Evolutionary conservation across 2,888 invertebrate species (phyloP).

Genomic region (Carpatolechia fugitivella): DNA sequence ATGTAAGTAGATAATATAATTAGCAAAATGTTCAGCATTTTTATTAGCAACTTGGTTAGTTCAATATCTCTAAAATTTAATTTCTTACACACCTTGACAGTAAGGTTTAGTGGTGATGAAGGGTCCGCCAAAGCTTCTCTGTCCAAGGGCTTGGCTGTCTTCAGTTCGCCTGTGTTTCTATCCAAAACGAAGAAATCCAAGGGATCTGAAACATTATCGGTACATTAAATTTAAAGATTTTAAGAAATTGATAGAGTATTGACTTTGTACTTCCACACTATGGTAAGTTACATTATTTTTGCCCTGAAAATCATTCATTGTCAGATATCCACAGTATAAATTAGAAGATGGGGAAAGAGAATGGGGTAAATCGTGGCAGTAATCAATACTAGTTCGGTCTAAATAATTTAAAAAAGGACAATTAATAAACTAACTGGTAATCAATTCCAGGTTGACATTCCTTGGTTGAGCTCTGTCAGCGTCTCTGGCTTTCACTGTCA

Average conservation of each 20-base stretch:
- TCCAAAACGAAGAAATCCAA: conserved; percentile 92
- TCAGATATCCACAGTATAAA: too few relatives aligned
- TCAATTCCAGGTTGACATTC: conserved; percentile 86
- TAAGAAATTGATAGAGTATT: too few relatives aligned
- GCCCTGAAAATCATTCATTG: too few relatives aligned
- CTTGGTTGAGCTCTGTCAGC: conserved; percentile 91
- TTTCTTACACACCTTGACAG: too few relatives aligned
- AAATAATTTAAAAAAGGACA: neutral
- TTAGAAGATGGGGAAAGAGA: too few relatives aligned
- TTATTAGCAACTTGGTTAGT: too few relatives aligned
- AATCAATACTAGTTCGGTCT: neutral
- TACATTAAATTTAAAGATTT: neutral
- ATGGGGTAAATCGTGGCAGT: too few relatives aligned
- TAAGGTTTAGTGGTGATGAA: conserved; percentile 87
- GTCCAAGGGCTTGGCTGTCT: conserved; percentile 91
- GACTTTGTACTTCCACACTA: too few relatives aligned
- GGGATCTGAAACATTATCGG: conserved; percentile 81
- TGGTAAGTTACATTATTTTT: too few relatives aligned
- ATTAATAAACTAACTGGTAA: conserved; percentile 85
- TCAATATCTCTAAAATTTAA: too few relatives aligned
- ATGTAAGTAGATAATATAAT: too few relatives aligned
- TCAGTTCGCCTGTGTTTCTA: conserved; percentile 87
- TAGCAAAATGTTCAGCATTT: too few relatives aligned
- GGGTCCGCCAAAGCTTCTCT: conserved; percentile 89
- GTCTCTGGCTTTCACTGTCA: conserved; percentile 89